Percentiles rank a stretch among this genome's conserved stretches.
phyloP scores from a whole-genome alignment of 2,888 invertebrate species.

The Phasia obesa region DNA sequence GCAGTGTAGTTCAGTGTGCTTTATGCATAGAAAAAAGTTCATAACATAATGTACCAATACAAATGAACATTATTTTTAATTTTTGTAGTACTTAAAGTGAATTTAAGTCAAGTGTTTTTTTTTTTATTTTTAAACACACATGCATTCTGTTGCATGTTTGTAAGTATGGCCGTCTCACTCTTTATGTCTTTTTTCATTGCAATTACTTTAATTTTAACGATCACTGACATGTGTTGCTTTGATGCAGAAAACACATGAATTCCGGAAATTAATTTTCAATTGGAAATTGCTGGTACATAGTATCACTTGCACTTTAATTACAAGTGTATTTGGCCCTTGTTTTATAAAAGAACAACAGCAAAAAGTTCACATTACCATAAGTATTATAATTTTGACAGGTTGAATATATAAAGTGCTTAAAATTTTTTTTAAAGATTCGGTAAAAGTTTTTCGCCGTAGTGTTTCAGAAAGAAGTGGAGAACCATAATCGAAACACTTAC shows the following conservation, averaged over 20 bases:
- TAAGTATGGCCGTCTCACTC: too few species aligned
- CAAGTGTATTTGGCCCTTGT: conserved; percentile 10
- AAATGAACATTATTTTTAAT: conserved; percentile 3
- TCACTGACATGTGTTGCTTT: conserved; percentile 42
- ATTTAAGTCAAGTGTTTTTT: conserved; percentile 56
- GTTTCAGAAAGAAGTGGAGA: too few species aligned
- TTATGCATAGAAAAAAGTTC: too few species aligned
- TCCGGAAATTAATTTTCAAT: conserved; percentile 68
- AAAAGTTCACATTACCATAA: too few species aligned
- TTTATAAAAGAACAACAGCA: not conserved
- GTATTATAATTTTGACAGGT: too few species aligned
- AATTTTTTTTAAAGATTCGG: too few species aligned
- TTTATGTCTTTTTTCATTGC: conserved; percentile 41
- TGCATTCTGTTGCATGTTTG: too few species aligned
- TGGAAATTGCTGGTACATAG: conserved; percentile 7
- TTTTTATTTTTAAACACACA: too few species aligned
- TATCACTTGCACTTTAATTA: conserved; percentile 28
- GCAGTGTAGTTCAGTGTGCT: too few species aligned
- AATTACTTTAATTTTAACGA: conserved; percentile 47
- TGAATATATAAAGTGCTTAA: too few species aligned
- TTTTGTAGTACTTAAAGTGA: conserved; percentile 55
- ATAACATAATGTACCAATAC: not conserved
- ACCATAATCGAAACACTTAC: too few species aligned
- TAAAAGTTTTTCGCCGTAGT: too few species aligned
- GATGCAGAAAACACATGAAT: conserved; percentile 28